Evolutionary conservation across 2,888 invertebrate species (phyloP).

Genomic region (Oscheius sp.): DNA sequence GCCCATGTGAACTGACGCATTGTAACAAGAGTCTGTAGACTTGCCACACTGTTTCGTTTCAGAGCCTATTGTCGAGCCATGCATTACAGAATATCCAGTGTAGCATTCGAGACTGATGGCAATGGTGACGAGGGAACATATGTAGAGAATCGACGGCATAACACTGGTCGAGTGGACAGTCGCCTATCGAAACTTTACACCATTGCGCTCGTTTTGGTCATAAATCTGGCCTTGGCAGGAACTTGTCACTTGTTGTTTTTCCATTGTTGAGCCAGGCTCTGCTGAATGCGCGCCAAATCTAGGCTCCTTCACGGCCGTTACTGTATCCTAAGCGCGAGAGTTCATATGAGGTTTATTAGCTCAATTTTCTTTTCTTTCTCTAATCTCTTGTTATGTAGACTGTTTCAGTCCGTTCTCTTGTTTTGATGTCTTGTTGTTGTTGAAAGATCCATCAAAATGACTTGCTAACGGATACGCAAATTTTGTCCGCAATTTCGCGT

Average conservation of each 20-base stretch:
- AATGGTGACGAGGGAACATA: conserved; percentile 4
- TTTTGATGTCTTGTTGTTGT: not conserved
- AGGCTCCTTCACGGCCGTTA: too few species aligned
- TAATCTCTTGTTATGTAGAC: not conserved
- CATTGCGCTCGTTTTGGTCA: conserved; percentile 16
- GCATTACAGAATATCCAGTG: conserved; percentile 56
- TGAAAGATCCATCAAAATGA: not conserved
- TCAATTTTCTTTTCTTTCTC: conserved; percentile 5
- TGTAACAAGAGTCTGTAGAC: conserved; percentile 53
- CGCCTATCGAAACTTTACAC: conserved; percentile 27
- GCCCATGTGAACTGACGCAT: conserved; percentile 49
- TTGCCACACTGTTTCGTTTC: conserved; percentile 54
- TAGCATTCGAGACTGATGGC: conserved; percentile 45
- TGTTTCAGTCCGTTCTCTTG: not conserved
- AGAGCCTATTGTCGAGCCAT: conserved; percentile 49
- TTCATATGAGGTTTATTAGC: not conserved
- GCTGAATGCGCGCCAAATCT: too few species aligned
- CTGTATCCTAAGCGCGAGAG: too few species aligned
- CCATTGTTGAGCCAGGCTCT: too few species aligned
- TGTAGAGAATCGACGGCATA: conserved; percentile 29
- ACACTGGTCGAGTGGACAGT: not conserved
- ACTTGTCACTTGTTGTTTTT: not conserved
- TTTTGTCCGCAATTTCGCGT: not conserved
- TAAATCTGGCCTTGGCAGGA: not conserved
- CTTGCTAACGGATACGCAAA: not conserved